Evolutionary conservation across 2,113 vertebrate genomes (phyloP).

Genomic region (Sorex fumeus): DNA sequence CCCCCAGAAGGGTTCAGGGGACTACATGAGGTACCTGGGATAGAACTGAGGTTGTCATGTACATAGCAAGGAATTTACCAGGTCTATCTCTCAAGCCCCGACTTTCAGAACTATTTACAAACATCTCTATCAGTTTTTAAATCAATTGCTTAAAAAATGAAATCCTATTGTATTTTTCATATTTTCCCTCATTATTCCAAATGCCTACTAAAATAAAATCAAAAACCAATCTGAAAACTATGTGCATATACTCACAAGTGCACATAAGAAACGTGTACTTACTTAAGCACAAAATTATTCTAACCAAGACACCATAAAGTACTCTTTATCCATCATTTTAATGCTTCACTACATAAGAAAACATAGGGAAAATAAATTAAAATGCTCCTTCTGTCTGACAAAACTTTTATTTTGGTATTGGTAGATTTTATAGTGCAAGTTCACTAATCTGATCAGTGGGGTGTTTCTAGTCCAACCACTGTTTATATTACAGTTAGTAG

Average conservation of each 20-base stretch:
- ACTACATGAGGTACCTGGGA: too few relatives aligned
- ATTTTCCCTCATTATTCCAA: conserved; percentile 19
- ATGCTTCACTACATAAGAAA: background rate
- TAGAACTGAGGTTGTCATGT: too few relatives aligned
- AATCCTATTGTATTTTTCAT: background rate
- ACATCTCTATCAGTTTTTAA: background rate
- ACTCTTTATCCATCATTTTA: background rate
- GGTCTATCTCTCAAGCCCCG: background rate
- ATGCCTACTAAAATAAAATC: conserved; percentile 12
- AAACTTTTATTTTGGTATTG: background rate
- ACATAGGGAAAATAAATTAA: background rate
- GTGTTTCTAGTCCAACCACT: background rate
- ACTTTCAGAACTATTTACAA: conserved; percentile 10
- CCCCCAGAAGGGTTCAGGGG: too few relatives aligned
- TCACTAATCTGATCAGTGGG: background rate
- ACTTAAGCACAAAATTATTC: background rate
- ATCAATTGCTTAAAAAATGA: background rate
- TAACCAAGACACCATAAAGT: background rate
- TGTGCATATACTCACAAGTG: background rate
- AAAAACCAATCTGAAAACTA: background rate
- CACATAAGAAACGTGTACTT: background rate
- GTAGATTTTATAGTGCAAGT: background rate
- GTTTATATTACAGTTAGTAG: background rate
- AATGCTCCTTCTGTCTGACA: background rate
- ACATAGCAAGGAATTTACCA: too few relatives aligned